These are phyloP conservation scores for Carcharodon carcharias DNA, from an alignment of 2,797 vertebrate genomes.

Conservation along the genomic window DNA sequence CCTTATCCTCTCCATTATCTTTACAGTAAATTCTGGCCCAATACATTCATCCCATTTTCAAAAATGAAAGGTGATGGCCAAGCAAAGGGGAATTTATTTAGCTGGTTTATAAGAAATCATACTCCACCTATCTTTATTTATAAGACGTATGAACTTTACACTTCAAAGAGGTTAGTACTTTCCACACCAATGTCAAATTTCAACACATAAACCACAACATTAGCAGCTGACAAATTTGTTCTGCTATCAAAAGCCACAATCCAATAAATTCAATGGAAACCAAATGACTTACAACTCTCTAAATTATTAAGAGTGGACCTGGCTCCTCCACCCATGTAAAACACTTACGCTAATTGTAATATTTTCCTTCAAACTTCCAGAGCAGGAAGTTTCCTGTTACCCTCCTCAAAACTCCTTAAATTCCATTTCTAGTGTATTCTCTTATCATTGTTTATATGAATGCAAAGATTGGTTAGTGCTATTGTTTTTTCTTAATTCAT, in stretches of 20 bases:
- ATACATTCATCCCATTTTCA: not conserved
- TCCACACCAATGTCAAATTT: conserved; percentile 11
- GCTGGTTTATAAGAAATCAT: not conserved
- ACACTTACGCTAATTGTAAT: not conserved
- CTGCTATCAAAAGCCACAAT: not conserved
- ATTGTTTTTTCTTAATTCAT: not conserved
- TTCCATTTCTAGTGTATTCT: not conserved
- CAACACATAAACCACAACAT: conserved; percentile 28
- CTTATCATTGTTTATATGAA: not conserved
- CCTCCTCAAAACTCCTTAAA: not conserved
- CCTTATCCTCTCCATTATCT: not conserved
- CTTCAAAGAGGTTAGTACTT: not conserved
- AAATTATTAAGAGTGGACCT: not conserved
- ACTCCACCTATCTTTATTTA: not conserved
- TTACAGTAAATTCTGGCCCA: not conserved
- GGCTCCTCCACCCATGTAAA: not conserved
- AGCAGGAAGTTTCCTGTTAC: not conserved
- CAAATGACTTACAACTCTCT: not conserved
- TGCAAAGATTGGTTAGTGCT: not conserved
- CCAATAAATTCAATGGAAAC: not conserved
- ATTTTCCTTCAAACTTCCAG: not conserved
- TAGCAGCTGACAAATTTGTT: not conserved
- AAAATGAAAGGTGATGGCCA: not conserved
- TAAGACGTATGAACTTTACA: not conserved
- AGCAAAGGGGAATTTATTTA: not conserved